A percentile compares a stretch with the other conserved stretches of the same genome.
These are phyloP conservation scores for Alviniconcha marisindica DNA, from an alignment of 1,140 invertebrate species.

Conservation along the genomic window DNA sequence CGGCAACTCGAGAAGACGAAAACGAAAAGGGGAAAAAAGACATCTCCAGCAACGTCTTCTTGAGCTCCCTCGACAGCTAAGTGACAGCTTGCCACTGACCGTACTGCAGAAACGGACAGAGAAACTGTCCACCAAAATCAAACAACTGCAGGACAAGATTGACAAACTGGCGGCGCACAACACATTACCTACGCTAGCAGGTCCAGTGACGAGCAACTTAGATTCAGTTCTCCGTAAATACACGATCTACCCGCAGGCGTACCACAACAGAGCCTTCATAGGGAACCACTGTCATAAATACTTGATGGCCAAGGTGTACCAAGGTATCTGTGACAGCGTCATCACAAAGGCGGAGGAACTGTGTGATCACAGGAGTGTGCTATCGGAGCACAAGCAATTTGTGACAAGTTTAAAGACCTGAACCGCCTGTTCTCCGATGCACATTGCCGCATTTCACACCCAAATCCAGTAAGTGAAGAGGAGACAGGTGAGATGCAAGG, in stretches of 20 bases:
- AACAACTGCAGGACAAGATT: not conserved
- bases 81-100: no score
- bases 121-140: not conserved
- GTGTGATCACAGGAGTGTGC: not conserved
- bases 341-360: not conserved
- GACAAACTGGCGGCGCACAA: not conserved
- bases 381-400: not conserved
- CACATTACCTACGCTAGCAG: not conserved
- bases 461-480: not conserved
- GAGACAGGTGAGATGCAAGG: not conserved
- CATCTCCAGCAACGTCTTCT: no score
- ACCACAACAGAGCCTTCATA: not conserved
- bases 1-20: no score
- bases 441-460: not conserved
- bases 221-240: not conserved
- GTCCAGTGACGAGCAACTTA: constrained; percentile 8
- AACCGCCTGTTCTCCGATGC: constrained; percentile 3
- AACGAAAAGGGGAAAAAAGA: no score
- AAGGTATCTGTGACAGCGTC: constrained; percentile 4
- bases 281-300: constrained; percentile 39
- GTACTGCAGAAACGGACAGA: no score
- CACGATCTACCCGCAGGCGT: not conserved
- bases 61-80: no score
- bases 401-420: not conserved
- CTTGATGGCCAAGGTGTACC: not conserved